A percentile compares a stretch with the other conserved stretches of the same genome.
Evolutionary conservation across 2,888 invertebrate genomes (phyloP).

Genomic region (Lordiphosa fenestrarum): DNA sequence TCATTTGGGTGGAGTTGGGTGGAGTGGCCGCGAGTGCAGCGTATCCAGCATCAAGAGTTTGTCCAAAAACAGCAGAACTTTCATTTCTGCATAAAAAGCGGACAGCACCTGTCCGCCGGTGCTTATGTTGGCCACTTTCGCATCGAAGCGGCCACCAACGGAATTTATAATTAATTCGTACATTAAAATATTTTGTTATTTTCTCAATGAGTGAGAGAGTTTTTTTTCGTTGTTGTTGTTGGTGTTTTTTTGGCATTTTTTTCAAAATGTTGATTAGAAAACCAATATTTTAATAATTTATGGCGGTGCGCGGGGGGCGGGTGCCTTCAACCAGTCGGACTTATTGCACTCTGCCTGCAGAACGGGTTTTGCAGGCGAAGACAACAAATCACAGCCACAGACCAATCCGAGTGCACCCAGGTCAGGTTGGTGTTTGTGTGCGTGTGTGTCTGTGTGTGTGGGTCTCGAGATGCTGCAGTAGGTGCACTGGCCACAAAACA

Average conservation of each 20-base stretch:
- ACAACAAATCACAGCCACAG: slow-evolving; percentile 29
- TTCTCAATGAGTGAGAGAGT: slow-evolving; percentile 62
- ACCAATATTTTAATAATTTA: too few species aligned
- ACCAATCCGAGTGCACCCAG: slow-evolving; percentile 23
- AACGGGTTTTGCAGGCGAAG: slow-evolving; percentile 14
- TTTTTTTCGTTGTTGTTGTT: slow-evolving; percentile 15
- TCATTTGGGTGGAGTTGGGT: too few species aligned
- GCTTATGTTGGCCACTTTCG: slow-evolving; percentile 59
- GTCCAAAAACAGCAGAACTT: slow-evolving; percentile 42
- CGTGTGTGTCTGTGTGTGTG: too few species aligned
- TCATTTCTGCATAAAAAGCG: slow-evolving; percentile 25
- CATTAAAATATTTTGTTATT: slow-evolving; percentile 31
- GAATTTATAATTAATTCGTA: slow-evolving; percentile 73
- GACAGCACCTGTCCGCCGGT: slow-evolving; percentile 1
- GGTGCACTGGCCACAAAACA: slow-evolving; percentile 8
- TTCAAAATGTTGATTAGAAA: too few species aligned
- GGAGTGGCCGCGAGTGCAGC: background rate
- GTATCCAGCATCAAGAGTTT: background rate
- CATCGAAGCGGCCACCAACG: slow-evolving; percentile 55
- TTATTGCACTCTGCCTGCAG: background rate
- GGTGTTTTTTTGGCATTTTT: too few species aligned
- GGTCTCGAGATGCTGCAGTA: slow-evolving; percentile 17
- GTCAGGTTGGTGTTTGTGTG: slow-evolving; percentile 2
- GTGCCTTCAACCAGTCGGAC: background rate
- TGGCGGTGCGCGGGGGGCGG: too few species aligned